Conservation (phyloP, 2,888 invertebrate genomes). For the Sphaerophoria taeniata region DNA sequence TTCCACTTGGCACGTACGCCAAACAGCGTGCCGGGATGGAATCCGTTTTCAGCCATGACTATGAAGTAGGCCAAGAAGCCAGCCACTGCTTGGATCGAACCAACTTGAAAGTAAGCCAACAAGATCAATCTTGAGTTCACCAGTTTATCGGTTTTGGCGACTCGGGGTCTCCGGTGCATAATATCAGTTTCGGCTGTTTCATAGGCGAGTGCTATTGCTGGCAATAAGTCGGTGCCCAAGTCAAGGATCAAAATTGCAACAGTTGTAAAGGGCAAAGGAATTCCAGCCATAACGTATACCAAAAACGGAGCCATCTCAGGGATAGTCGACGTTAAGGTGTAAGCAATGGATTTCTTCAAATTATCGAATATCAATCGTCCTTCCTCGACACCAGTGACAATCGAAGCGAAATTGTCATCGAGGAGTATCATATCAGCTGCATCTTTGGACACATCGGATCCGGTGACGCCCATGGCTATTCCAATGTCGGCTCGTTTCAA, state of each 20-base stretch:
- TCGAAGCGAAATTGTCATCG: slow-evolving; percentile 91
- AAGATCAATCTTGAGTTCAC: slow-evolving; percentile 85
- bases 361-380: slow-evolving; percentile 89
- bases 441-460: slow-evolving; percentile 87
- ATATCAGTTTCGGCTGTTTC: slow-evolving; percentile 64
- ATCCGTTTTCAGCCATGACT: slow-evolving; percentile 93
- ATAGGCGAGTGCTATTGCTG: slow-evolving; percentile 64
- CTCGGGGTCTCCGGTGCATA: slow-evolving; percentile 57
- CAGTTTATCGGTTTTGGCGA: slow-evolving; percentile 77
- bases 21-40: slow-evolving; percentile 86
- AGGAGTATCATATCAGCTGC: slow-evolving; percentile 92
- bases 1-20: slow-evolving; percentile 90
- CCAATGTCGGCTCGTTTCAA: slow-evolving; percentile 90
- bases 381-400: slow-evolving; percentile 90
- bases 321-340: slow-evolving; percentile 89
- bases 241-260: slow-evolving; percentile 86
- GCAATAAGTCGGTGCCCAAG: slow-evolving; percentile 85
- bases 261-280: slow-evolving; percentile 87
- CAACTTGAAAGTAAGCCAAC: slow-evolving; percentile 93
- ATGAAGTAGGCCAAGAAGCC: slow-evolving; percentile 94
- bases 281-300: slow-evolving; percentile 85
- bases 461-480: slow-evolving; percentile 87
- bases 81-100: slow-evolving; percentile 92
- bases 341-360: slow-evolving; percentile 89
- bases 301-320: slow-evolving; percentile 89